Percentiles rank a stretch among this genome's conserved stretches.
Evolutionary conservation across 2,113 vertebrate species (phyloP).

Genomic region (Python bivittatus): DNA sequence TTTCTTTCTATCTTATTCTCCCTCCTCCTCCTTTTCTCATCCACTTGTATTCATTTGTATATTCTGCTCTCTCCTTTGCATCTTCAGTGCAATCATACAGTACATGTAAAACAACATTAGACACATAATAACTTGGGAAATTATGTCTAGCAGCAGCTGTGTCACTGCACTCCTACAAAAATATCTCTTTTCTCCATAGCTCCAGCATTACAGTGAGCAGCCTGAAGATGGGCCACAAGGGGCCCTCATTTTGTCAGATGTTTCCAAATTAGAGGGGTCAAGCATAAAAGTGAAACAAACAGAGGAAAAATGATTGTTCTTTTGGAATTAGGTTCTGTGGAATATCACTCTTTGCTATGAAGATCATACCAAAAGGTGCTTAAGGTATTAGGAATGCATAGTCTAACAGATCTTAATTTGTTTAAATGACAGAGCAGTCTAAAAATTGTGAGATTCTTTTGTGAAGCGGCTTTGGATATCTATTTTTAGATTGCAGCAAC

Average conservation of each 20-base stretch:
- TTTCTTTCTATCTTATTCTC: not conserved
- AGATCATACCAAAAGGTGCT: not conserved
- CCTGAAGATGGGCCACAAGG: not conserved
- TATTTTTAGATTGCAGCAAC: not conserved
- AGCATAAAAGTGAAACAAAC: not conserved
- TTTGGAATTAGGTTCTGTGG: not conserved
- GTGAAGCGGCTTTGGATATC: not conserved
- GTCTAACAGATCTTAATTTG: not conserved
- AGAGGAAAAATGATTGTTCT: not conserved
- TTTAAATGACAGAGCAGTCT: not conserved
- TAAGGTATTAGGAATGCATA: not conserved
- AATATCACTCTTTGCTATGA: not conserved
- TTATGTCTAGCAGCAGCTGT: not conserved
- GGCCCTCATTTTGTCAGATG: slow-evolving; percentile 19
- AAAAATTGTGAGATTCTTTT: not conserved
- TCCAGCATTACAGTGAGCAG: not conserved
- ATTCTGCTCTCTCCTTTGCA: not conserved
- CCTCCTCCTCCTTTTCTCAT: not conserved
- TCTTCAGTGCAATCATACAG: not conserved
- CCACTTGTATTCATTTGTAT: not conserved
- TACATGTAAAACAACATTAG: not conserved
- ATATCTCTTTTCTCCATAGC: not conserved
- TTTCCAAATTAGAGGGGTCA: not conserved
- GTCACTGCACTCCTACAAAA: not conserved
- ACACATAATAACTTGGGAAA: not conserved